Evolutionary conservation across 1,140 invertebrate species (phyloP), one percentile per base, ranked within the genome.

Genomic region (Trichonephila clavipes): DNA sequence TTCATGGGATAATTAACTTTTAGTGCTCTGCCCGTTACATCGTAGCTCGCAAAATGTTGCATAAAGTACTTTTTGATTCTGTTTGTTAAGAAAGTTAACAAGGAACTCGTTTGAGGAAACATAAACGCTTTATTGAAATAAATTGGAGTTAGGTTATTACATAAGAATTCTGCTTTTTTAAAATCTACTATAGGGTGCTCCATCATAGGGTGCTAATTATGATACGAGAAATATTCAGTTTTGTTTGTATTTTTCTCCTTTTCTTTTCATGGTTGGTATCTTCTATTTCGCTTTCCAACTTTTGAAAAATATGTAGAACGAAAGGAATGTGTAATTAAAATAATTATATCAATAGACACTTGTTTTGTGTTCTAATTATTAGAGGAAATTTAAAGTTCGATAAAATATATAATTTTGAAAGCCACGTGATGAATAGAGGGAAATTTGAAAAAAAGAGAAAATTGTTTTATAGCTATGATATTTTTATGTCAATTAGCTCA

Each of bases 1-100:
- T 87, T 87, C 85, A 87, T 40, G 61, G 34, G 61, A 61, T 87
- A 87, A 87, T 87, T 87, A 87, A 87, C 58, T 87, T 87, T 87
- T 87, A 61, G 61, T 64, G 40, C 61, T 64, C 61, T 19, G 21
- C 19, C 34, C 58, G 44, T 87, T 62, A 64, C 40, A 28, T 21
- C 18, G 61, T 87, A 40, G 58, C 28, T 87, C 40, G 28, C 5
- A n/a, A 87, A 19, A 87, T 40, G 24, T 87, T 64, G n/a, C 28
- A 34, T 19, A 64, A 87, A 87, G 61, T 64, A 40, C 40, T 64
- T 87, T 87, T 87, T 40, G 61, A 34, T 87, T 19, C 85, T 12
- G 59, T 24, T 87, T 87, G 34, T 87, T 87, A n/a, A 40, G n/a
- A 62, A 66, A 62, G 85, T 64, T 62, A 87, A 87, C 85, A 87